Conservation (phyloP, 1,140 invertebrate species). For the Scylla paramamosain region DNA sequence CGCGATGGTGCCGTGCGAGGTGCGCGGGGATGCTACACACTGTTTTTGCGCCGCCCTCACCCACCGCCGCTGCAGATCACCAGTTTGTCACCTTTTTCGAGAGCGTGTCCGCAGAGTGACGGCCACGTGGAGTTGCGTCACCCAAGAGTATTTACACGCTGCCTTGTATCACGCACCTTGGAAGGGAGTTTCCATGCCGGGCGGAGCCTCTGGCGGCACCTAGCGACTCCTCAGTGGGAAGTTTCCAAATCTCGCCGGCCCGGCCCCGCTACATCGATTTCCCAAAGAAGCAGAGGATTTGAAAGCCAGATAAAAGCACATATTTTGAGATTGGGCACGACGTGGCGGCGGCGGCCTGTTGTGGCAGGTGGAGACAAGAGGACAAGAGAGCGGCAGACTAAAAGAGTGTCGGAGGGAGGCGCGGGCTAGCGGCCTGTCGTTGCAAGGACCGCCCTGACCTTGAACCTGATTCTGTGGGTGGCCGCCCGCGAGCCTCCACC, state of each 20-base stretch:
- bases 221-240: not conserved
- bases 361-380: not conserved
- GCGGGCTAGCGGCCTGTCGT: not conserved
- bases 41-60: not conserved
- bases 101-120: not conserved
- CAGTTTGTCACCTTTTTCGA: not conserved
- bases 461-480: constrained; percentile 20
- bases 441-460: constrained; percentile 17
- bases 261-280: not conserved
- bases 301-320: not conserved
- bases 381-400: not conserved
- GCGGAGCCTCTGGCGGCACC: not conserved
- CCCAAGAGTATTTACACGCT: not conserved
- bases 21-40: constrained; percentile 9
- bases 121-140: not conserved
- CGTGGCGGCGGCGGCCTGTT: not conserved
- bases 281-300: not conserved
- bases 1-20: not conserved
- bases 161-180: not conserved
- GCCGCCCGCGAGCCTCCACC: constrained; percentile 15
- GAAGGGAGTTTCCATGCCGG: not conserved
- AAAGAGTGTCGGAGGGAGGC: not conserved
- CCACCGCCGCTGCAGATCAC: not conserved
- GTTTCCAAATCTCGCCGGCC: not conserved
- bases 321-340: not conserved